Evolutionary conservation across 1,140 invertebrate genomes (phyloP).

Genomic region (Drosophila miranda): DNA sequence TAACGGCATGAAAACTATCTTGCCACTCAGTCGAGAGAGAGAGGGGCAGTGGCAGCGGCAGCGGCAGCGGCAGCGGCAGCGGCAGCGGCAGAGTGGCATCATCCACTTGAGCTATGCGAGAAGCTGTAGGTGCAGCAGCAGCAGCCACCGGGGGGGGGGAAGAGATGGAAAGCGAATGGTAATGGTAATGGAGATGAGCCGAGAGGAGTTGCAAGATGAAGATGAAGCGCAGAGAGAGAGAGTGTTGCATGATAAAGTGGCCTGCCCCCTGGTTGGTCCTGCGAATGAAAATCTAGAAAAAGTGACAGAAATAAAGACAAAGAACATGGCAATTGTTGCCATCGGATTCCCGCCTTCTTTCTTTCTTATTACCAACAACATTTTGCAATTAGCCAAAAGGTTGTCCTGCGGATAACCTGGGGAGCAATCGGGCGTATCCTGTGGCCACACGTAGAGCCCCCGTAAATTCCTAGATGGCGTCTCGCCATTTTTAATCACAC

Average conservation of each 20-base stretch:
- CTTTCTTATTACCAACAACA: too few species aligned
- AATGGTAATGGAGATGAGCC: slow-evolving; percentile 38
- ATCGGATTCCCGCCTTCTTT: too few species aligned
- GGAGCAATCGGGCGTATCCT: slow-evolving; percentile 1
- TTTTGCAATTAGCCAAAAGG: too few species aligned
- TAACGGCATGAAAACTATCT: slow-evolving; percentile 67
- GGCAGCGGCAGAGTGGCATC: background rate
- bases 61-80: too few species aligned
- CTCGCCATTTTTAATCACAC: slow-evolving; percentile 61
- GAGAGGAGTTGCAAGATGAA: slow-evolving; percentile 17
- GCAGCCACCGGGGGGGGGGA: slow-evolving; percentile 7
- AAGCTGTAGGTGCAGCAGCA: background rate
- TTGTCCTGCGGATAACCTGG: too few species aligned
- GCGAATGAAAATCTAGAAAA: slow-evolving; percentile 10
- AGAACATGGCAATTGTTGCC: too few species aligned
- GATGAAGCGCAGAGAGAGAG: slow-evolving; percentile 20
- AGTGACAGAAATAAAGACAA: slow-evolving; percentile 21
- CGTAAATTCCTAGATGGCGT: slow-evolving; percentile 24
- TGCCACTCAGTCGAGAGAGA: slow-evolving; percentile 39
- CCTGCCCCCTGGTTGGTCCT: background rate
- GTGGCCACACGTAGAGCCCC: slow-evolving; percentile 30
- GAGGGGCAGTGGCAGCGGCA: background rate
- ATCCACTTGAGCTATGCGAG: slow-evolving; percentile 38
- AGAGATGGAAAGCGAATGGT: slow-evolving; percentile 5
- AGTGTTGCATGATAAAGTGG: background rate